Base-by-base conservation (phyloP, 2,113 vertebrate genomes). In the Neodontobutis hainanensis region DNA sequence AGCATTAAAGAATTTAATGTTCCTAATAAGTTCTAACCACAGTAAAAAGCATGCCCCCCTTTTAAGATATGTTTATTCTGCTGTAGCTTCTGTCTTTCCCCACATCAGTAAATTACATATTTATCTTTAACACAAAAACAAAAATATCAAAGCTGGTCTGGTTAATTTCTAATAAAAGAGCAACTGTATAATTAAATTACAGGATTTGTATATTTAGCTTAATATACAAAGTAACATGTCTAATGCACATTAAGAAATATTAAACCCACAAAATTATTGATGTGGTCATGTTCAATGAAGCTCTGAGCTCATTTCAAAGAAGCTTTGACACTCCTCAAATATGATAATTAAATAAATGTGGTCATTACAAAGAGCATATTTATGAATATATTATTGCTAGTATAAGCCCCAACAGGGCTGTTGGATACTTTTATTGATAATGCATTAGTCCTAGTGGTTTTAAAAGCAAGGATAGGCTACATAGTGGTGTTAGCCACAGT, bases 11-110 rank as follows among this genome's bases (percentile, higher is more conserved):
- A 51, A 44, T 70, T 5, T 66, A 65, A 56, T 78, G 47, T 61
- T 74, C 42, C 52, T 61, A 78, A 85, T 81, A 59, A 72, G 56
- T 71, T 50, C 43, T 58, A 63, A 75, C 62, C 56, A 61, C 47
- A 57, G 43, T 8, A 32, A 36, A 52, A 61, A 74, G 34, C 49
- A 43, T 53, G 42, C 46, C 19, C 19, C 19, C 19, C 3, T 27
- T 27, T 27, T 27, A 27, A 27, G 19, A 27, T 27, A 27, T 3
- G 19, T 27, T 51, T 5, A 27, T 27, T 51, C 19, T 32, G 27
- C 6, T 11, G 3, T 34, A 52, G 10, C 5, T 52, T 52, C 8
- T 4, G 16, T 9, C 16, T 61, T 49, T 57, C 46, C 65, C 57
- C 50, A 40, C 38, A 27, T 35, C 27, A 35, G 27, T 53, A 53